Evolutionary conservation across 2,888 invertebrate genomes (phyloP).

Genomic region (Phlogophora meticulosa): DNA sequence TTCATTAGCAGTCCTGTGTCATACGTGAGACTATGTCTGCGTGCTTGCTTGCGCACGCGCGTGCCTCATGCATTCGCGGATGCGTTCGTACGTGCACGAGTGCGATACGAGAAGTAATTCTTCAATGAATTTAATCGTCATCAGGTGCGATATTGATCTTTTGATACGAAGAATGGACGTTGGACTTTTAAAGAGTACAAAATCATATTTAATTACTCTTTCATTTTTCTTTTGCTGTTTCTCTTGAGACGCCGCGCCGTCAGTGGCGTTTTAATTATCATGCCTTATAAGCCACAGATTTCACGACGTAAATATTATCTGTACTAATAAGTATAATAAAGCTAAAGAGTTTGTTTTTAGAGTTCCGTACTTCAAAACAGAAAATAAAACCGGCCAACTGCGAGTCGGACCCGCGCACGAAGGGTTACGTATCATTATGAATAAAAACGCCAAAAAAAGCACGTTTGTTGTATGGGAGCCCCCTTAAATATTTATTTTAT

Average conservation of each 20-base stretch:
- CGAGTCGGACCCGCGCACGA: too few relatives aligned
- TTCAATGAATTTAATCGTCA: constrained; percentile 22
- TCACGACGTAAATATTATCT: too few relatives aligned
- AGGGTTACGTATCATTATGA: too few relatives aligned
- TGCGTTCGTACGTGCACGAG: constrained; percentile 36
- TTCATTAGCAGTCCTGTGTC: constrained; percentile 27
- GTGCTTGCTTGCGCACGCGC: constrained; percentile 1
- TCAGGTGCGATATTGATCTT: constrained; percentile 29
- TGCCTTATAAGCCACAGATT: not conserved
- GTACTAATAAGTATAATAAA: too few relatives aligned
- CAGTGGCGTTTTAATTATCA: not conserved
- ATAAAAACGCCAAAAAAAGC: too few relatives aligned
- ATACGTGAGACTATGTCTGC: constrained; percentile 43
- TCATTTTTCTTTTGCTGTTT: too few relatives aligned
- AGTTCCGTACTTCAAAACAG: too few relatives aligned
- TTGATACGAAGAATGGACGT: constrained; percentile 3
- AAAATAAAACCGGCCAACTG: too few relatives aligned
- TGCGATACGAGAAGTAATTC: constrained; percentile 20
- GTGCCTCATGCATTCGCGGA: constrained; percentile 21
- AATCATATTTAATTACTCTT: not conserved
- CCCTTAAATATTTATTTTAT: too few relatives aligned
- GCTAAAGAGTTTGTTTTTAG: too few relatives aligned
- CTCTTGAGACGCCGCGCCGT: not conserved
- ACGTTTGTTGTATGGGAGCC: too few relatives aligned
- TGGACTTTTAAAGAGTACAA: not conserved